Conservation (phyloP, 2,888 invertebrate genomes). For the Lycaena phlaeas region DNA sequence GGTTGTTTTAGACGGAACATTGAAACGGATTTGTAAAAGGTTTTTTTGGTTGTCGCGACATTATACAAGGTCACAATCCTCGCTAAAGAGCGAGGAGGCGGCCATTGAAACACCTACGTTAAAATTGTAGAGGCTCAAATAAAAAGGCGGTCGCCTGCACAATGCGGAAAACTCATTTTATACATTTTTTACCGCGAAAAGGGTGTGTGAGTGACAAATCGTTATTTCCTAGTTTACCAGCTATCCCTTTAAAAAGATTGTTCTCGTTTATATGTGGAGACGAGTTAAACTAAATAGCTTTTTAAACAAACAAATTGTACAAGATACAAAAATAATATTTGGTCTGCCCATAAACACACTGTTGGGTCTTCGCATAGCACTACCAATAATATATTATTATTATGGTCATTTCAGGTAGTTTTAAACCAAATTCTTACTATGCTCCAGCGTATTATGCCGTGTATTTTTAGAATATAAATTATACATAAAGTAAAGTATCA, state of each 20-base stretch:
- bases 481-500: no score
- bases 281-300: background rate
- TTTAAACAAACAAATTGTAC: background rate
- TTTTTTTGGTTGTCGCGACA: background rate
- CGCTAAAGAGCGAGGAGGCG: constrained; percentile 3
- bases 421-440: no score
- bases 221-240: background rate
- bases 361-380: no score
- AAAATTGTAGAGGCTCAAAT: constrained; percentile 23
- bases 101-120: constrained; percentile 24
- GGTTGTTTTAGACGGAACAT: background rate
- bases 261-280: background rate
- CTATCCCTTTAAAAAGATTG: background rate
- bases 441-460: no score
- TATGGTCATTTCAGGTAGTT: no score
- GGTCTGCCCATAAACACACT: background rate
- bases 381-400: no score
- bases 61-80: background rate
- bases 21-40: background rate
- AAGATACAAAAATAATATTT: background rate
- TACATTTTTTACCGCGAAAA: constrained; percentile 14
- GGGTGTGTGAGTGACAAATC: background rate
- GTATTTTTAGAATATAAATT: no score
- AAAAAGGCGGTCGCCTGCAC: constrained; percentile 23
- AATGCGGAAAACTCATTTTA: constrained; percentile 27